phyloP scores from a whole-genome alignment of 2,888 invertebrate species.

The Pilophorus perplexus region DNA sequence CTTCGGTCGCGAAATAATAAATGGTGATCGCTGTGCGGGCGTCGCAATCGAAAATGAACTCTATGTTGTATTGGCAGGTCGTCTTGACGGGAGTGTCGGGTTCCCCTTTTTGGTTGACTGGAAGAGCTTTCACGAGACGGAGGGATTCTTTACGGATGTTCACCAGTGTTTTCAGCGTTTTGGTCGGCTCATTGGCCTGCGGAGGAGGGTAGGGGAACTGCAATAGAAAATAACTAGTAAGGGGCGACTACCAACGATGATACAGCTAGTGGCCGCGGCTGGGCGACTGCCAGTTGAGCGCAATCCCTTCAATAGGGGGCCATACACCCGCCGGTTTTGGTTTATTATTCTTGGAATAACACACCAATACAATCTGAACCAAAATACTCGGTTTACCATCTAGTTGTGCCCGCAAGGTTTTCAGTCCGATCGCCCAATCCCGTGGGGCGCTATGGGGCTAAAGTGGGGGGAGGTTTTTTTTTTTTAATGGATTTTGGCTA shows the following conservation, averaged over 20 bases:
- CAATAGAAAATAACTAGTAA: slow-evolving; percentile 48
- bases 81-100: slow-evolving; percentile 47
- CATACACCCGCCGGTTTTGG: too few species aligned
- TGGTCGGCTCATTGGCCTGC: slow-evolving; percentile 94
- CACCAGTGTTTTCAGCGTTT: slow-evolving; percentile 90
- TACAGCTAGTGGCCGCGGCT: too few species aligned
- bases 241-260: neutral
- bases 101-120: slow-evolving; percentile 54
- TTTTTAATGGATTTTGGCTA: too few species aligned
- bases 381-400: too few species aligned
- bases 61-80: slow-evolving; percentile 74
- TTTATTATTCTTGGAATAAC: too few species aligned
- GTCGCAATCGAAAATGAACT: slow-evolving; percentile 96
- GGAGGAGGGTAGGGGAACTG: slow-evolving; percentile 97
- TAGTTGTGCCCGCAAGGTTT: too few species aligned
- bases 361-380: too few species aligned
- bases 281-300: too few species aligned
- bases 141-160: slow-evolving; percentile 97
- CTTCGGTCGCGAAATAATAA: slow-evolving; percentile 93
- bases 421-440: too few species aligned
- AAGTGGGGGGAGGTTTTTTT: too few species aligned
- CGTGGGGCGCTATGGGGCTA: too few species aligned
- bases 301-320: too few species aligned
- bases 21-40: slow-evolving; percentile 90
- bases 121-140: slow-evolving; percentile 76